Evolutionary conservation across 2,888 invertebrate genomes (phyloP), one percentile per base, ranked within the genome.

Genomic region (Matsumyia berberina): DNA sequence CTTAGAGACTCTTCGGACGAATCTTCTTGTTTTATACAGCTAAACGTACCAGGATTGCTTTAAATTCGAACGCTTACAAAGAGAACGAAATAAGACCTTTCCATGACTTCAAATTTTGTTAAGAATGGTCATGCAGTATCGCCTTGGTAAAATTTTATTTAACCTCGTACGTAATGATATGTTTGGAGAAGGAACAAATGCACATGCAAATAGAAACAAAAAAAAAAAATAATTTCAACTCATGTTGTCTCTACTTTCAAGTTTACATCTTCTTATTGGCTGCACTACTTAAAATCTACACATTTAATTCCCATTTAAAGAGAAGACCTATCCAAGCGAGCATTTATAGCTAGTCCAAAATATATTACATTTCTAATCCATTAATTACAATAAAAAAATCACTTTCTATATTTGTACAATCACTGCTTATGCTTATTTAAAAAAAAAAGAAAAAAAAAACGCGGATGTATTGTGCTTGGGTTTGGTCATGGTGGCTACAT

Each of bases 361-460:
- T 82, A 66, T 78, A 72, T 72, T 66, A 64, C 66, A 77, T 58
- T 44, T 58, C 64, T 82, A 72, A 46, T 72, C 53, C 33, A 58
- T 46, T 72, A 78, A 33, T 72, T 66, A 76, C 76, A 76, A 82
- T 77, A 82, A 82, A 77, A 77, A 82, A 78, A 79, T 66, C 73
- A 72, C 51, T 74, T 74, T 79, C 73, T 83, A 83, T 83, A 83
- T 83, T 83, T 83, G 83, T 83, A 83, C 83, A 83, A 69, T 83
- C 67, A 83, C 79, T 83, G 83, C 79, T 79, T 83, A 79, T 69
- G 73, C 73, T 78, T 78, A 83, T 62, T 73, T 4, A 24, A 24
- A 24, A 24, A 24, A 24, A 24, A 24, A 24, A 24, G 4, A 24
- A 24, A 24, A 24, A 24, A 24, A 24, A 19, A 66, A 60, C 62